These are phyloP conservation scores for Chaetops frenatus DNA, from an alignment of 2,113 vertebrate species.

Conservation along the genomic window DNA sequence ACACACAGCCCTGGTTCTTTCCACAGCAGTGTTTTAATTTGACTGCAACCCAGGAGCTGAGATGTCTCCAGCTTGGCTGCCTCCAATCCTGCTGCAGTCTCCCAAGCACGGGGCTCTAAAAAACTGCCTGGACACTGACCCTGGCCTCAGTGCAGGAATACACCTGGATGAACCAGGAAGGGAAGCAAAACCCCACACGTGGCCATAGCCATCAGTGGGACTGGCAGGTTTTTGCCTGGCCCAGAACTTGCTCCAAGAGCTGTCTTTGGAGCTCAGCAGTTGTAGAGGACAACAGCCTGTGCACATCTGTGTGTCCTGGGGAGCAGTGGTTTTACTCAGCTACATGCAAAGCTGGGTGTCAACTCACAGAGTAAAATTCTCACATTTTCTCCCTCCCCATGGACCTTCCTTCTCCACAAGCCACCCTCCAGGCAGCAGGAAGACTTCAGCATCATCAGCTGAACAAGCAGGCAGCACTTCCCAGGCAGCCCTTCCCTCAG, in stretches of 20 bases:
- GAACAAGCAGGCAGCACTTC: background rate
- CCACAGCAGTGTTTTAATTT: background rate
- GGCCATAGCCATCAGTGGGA: rapidly evolving
- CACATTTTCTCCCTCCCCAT: background rate
- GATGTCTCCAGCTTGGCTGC: background rate
- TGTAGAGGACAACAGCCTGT: background rate
- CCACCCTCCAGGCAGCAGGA: background rate
- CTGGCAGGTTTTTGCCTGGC: background rate
- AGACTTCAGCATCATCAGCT: background rate
- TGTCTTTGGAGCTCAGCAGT: background rate
- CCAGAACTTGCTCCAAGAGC: background rate
- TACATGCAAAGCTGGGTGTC: background rate
- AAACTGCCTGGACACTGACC: background rate
- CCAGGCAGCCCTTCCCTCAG: background rate
- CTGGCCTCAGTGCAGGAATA: background rate
- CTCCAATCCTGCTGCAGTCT: background rate
- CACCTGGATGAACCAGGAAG: background rate
- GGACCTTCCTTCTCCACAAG: background rate
- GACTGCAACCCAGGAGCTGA: background rate
- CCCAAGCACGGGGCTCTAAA: background rate
- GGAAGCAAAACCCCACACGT: rapidly evolving
- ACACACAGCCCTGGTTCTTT: rapidly evolving
- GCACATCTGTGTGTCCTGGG: background rate
- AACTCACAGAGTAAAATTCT: background rate
- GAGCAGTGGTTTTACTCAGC: background rate